A percentile compares a stretch with the other conserved stretches of the same genome.
Conservation (phyloP, 2,797 vertebrate genomes). For the Notolepis coatsorum region DNA sequence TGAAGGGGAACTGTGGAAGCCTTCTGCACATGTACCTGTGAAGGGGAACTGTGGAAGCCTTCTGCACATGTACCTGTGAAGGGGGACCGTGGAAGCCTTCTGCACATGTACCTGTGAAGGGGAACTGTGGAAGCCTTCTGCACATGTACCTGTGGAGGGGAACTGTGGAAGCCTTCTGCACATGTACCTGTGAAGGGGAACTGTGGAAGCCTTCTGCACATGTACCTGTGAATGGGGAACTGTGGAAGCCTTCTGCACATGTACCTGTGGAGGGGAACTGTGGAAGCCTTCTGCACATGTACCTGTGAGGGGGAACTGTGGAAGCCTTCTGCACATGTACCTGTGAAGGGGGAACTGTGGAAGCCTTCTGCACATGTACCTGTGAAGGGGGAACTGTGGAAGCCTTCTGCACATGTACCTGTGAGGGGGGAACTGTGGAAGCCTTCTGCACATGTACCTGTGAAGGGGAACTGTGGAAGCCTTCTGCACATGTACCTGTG, state of each 20-base stretch:
- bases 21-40: conserved; percentile 2
- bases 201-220: conserved; percentile 16
- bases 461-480: conserved; percentile 4
- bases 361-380: conserved; percentile 11
- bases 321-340: conserved; percentile 12
- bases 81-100: conserved; percentile 11
- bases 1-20: conserved; percentile 4
- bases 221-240: too few relatives aligned
- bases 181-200: background rate
- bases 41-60: conserved; percentile 9
- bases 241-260: conserved; percentile 14
- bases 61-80: background rate
- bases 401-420: conserved; percentile 7
- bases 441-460: conserved; percentile 5
- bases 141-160: background rate
- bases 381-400: too few relatives aligned
- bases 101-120: background rate
- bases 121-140: conserved; percentile 14
- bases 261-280: too few relatives aligned
- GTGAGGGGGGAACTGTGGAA: conserved; percentile 2
- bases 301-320: background rate
- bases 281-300: conserved; percentile 13
- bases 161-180: conserved; percentile 12
- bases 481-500: conserved; percentile 2
- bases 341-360: too few relatives aligned